These are phyloP conservation scores for Listrodromus nycthemerus DNA, from an alignment of 2,888 invertebrate species.

Conservation along the genomic window DNA sequence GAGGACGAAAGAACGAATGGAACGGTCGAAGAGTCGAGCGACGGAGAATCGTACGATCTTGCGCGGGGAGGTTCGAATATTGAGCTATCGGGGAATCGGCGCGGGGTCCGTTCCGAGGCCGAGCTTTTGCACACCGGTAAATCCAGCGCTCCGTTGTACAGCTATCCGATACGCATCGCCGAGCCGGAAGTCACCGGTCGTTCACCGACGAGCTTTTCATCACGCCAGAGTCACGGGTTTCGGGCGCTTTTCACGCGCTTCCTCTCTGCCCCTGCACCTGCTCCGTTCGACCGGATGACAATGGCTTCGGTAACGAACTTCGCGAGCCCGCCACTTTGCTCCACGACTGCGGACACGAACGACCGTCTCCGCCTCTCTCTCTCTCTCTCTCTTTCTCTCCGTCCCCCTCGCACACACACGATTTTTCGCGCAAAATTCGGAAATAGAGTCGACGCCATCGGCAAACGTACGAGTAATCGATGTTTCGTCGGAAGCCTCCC, in stretches of 20 bases:
- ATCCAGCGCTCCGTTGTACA: constrained; percentile 16
- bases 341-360: constrained; percentile 40
- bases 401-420: constrained; percentile 5
- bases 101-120: neutral
- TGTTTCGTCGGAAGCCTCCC: neutral
- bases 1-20: neutral
- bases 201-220: constrained; percentile 66
- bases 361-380: constrained; percentile 9
- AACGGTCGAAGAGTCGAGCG: neutral
- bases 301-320: constrained; percentile 65
- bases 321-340: constrained; percentile 55
- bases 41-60: constrained; percentile 27
- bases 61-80: constrained; percentile 37
- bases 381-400: neutral
- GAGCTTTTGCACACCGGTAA: constrained; percentile 43
- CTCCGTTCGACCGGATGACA: constrained; percentile 43
- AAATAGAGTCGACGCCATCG: constrained; percentile 33
- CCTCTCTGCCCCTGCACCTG: neutral
- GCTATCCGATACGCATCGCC: constrained; percentile 39
- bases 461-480: constrained; percentile 13
- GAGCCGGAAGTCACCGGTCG: constrained; percentile 60
- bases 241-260: constrained; percentile 1
- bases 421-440: constrained; percentile 16
- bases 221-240: constrained; percentile 54
- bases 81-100: constrained; percentile 54